phyloP scores from a whole-genome alignment of 2,113 vertebrate species.

The Pelodiscus sinensis region DNA sequence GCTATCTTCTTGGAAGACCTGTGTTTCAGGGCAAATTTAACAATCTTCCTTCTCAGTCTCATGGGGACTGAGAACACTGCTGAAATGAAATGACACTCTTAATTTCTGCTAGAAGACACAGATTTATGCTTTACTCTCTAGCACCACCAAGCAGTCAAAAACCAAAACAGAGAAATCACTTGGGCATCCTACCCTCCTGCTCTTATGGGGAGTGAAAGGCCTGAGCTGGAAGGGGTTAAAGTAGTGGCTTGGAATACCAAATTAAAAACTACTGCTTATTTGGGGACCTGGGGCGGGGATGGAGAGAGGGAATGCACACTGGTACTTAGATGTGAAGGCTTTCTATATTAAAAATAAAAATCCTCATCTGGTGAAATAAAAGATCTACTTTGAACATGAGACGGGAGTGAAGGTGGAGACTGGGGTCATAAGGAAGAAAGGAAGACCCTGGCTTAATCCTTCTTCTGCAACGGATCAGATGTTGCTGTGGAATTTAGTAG shows the following conservation, averaged over 20 bases:
- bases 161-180: background rate
- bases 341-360: slow-evolving; percentile 23
- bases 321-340: background rate
- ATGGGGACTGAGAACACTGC: background rate
- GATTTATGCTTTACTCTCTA: background rate
- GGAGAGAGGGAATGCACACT: background rate
- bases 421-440: background rate
- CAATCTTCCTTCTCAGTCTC: background rate
- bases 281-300: background rate
- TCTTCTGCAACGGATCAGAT: background rate
- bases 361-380: background rate
- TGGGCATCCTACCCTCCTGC: background rate
- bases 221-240: background rate
- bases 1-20: background rate
- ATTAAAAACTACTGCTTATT: background rate
- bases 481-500: slow-evolving; percentile 26
- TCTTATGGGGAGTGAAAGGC: background rate
- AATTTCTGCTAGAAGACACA: background rate
- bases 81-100: background rate
- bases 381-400: background rate
- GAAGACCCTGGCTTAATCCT: background rate
- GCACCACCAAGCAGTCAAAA: slow-evolving; percentile 39
- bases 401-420: background rate
- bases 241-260: background rate
- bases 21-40: background rate